Evolutionary conservation across 2,797 vertebrate species (phyloP).

Genomic region (Pempheris klunzingeri): DNA sequence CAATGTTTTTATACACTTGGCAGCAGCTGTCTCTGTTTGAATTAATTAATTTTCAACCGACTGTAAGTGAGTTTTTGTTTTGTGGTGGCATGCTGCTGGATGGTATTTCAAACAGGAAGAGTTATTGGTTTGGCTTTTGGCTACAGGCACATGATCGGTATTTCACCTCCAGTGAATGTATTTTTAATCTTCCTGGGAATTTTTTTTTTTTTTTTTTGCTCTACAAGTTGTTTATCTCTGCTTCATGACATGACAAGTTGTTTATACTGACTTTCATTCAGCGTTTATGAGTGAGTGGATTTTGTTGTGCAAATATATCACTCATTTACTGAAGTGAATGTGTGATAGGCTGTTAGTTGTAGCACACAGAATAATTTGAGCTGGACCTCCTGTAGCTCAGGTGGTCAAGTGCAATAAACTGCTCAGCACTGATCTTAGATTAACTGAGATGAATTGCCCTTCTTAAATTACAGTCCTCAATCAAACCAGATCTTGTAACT

Average conservation of each 20-base stretch:
- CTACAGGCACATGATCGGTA: constrained; percentile 33
- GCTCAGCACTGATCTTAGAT: background rate
- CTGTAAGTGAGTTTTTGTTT: background rate
- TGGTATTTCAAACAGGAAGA: constrained; percentile 8
- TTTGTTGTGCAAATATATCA: background rate
- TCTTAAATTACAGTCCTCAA: background rate
- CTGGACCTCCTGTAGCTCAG: background rate
- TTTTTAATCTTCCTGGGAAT: constrained; percentile 39
- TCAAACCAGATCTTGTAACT: background rate
- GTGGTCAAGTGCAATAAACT: background rate
- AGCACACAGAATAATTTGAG: background rate
- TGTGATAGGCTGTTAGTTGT: background rate
- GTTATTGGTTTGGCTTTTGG: constrained; percentile 38
- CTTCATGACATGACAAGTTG: background rate
- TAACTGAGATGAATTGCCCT: constrained; percentile 4
- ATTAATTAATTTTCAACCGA: constrained; percentile 36
- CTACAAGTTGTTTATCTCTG: constrained; percentile 20
- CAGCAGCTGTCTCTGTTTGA: constrained; percentile 33
- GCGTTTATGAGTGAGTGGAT: background rate
- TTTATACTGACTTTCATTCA: constrained; percentile 14
- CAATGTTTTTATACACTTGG: constrained; percentile 19
- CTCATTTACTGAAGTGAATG: background rate
- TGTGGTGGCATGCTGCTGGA: constrained; percentile 18
- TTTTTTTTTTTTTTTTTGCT: background rate
- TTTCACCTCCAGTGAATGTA: constrained; percentile 28